These are phyloP conservation scores for Nesogale talazaci DNA, from an alignment of 2,113 vertebrate species.

Conservation along the genomic window DNA sequence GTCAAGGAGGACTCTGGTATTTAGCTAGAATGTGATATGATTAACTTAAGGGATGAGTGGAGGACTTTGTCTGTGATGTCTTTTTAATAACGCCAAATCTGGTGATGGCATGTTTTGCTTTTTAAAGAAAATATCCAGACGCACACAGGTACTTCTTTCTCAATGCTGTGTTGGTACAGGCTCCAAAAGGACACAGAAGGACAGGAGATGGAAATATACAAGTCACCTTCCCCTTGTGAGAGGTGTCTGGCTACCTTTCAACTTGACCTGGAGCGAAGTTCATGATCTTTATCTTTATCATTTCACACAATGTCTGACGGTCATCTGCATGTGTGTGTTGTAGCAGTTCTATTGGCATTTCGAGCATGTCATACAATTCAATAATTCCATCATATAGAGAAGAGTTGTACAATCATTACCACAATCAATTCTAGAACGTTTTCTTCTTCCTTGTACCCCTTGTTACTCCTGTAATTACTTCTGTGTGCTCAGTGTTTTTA, in stretches of 20 bases:
- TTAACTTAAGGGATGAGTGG: accelerated
- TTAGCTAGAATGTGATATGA: accelerated
- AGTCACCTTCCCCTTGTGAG: neutral
- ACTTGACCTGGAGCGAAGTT: too few species aligned
- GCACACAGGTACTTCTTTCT: neutral
- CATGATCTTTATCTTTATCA: neutral
- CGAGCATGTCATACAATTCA: too few species aligned
- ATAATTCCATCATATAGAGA: too few species aligned
- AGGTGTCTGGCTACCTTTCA: neutral
- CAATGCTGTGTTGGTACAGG: too few species aligned
- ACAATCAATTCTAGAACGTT: too few species aligned
- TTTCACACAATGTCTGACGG: too few species aligned
- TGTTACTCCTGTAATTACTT: neutral
- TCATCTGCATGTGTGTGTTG: too few species aligned
- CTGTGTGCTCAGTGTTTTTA: neutral
- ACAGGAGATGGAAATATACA: neutral
- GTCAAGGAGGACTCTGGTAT: too few species aligned
- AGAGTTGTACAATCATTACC: too few species aligned
- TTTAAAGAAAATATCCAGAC: neutral
- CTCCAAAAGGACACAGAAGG: neutral
- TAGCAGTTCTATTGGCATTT: too few species aligned
- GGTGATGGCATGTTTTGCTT: neutral
- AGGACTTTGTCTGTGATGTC: neutral
- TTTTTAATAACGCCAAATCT: neutral
- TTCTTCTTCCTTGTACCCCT: too few species aligned